These are phyloP conservation scores for Poecile montanus DNA, from an alignment of 2,797 vertebrate genomes.

Conservation along the genomic window DNA sequence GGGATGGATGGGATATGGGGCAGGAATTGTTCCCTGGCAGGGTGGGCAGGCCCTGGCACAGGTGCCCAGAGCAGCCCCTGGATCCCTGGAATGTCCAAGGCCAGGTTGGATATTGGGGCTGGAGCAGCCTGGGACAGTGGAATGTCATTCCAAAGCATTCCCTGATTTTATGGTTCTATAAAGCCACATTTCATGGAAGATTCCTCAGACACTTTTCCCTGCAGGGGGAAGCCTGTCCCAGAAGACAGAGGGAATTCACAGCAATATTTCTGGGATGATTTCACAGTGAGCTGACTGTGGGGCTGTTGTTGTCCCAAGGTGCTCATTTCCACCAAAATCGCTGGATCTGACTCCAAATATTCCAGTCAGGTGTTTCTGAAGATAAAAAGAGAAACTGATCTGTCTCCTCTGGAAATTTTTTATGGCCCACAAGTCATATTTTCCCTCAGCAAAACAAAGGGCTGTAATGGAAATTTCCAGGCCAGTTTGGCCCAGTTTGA, in stretches of 20 bases:
- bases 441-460: slow-evolving; percentile 54
- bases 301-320: background rate
- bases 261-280: background rate
- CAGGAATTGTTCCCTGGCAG: fast-evolving
- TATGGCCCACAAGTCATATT: background rate
- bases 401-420: slow-evolving; percentile 6
- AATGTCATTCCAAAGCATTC: background rate
- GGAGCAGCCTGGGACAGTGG: background rate
- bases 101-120: background rate
- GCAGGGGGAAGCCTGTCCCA: background rate
- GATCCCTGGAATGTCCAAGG: background rate
- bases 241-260: background rate
- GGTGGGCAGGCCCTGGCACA: background rate
- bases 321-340: background rate
- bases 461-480: slow-evolving; percentile 49
- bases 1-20: background rate
- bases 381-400: slow-evolving; percentile 47
- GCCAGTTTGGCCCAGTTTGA: slow-evolving; percentile 25
- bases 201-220: background rate
- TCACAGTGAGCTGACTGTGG: background rate
- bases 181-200: background rate
- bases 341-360: slow-evolving; percentile 11
- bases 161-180: fast-evolving
- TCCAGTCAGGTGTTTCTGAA: slow-evolving; percentile 42
- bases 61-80: background rate